Evolutionary conservation across 2,888 invertebrate genomes (phyloP), one percentile per base, ranked within the genome.

Genomic region (Ichneumon xanthorius): DNA sequence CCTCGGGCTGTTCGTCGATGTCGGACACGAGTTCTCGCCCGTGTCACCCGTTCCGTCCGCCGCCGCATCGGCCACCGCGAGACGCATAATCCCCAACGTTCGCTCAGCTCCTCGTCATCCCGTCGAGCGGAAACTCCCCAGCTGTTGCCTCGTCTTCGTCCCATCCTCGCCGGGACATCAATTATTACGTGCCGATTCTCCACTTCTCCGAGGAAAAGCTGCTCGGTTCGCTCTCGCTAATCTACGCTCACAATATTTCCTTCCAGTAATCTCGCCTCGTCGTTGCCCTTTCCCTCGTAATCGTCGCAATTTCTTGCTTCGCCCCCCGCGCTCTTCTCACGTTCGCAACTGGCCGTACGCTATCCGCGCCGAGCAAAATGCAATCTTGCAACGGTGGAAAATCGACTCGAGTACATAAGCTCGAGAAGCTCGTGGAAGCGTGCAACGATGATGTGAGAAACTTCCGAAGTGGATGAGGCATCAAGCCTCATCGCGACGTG

Each of bases 261-360:
- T 22, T 37, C 19, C 16, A 6, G 61, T 14, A 37, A 30, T 22
- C 19, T 22, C 72, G 72, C 58, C 40, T 26, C 72, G 55, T 22
- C 37, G 48, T 55, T n/a, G 45, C 72, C 53, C 45, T 16, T 79
- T n/a, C 16, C 78, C 61, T 65, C 80, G 80, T 80, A 72, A 80
- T 80, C 80, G 65, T 72, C n/a, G 80, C 80, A 80, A 80, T 80
- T 80, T 80, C 65, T 72, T 63, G 63, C 30, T 11, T 48, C 48
- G 30, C 37, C 67, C 11, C 33, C 14, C 33, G 16, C 50, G 19
- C 19, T 22, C 9, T 53, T 40, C 53, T 71, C 53, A 2, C 26
- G 45, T n/a, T 6, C 61, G 19, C 26, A 11, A 58, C 26, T 11
- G 11, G 26, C 26, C 26, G 26, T 58, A n/a, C 61, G 30, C 58